A percentile compares a stretch with the other conserved stretches of the same genome.
These are phyloP conservation scores for Toxotes jaculatrix DNA, from an alignment of 2,113 vertebrate genomes.

Conservation along the genomic window DNA sequence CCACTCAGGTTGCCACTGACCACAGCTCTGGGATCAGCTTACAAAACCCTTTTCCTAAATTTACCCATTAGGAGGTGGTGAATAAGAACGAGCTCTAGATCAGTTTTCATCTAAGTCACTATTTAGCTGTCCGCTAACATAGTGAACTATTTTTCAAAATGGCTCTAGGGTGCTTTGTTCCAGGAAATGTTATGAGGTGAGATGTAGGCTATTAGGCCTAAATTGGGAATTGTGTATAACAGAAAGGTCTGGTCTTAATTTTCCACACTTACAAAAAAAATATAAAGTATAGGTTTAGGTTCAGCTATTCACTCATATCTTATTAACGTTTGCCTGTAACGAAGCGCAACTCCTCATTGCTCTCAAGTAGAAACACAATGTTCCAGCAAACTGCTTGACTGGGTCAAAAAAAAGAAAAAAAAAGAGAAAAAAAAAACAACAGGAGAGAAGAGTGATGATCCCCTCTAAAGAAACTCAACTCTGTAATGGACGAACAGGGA, in stretches of 20 bases:
- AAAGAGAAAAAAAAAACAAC: constrained; percentile 62
- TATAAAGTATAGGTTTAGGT: constrained; percentile 51
- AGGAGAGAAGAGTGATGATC: constrained; percentile 81
- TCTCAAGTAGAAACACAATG: constrained; percentile 75
- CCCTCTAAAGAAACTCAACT: constrained; percentile 81
- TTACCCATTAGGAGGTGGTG: constrained; percentile 76
- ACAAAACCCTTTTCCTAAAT: constrained; percentile 80
- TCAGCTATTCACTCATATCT: constrained; percentile 59
- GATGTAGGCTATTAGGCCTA: constrained; percentile 67
- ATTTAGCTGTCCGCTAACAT: constrained; percentile 60
- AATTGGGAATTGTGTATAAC: constrained; percentile 62
- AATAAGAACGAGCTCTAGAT: constrained; percentile 64
- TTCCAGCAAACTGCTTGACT: constrained; percentile 75
- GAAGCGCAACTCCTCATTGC: constrained; percentile 63
- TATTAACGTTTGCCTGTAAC: constrained; percentile 64
- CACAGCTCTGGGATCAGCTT: constrained; percentile 73
- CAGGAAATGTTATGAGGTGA: constrained; percentile 77
- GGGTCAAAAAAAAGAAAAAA: constrained; percentile 54
- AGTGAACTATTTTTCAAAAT: constrained; percentile 72
- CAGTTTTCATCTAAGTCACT: constrained; percentile 72
- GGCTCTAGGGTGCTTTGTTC: constrained; percentile 71
- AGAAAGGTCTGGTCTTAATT: constrained; percentile 69
- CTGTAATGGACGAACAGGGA: constrained; percentile 81
- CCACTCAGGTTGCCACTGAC: constrained; percentile 77
- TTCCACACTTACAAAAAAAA: constrained; percentile 36